Evolutionary conservation across 1,140 invertebrate genomes (phyloP), one percentile per base, ranked within the genome.

Genomic region (Habropoda laboriosa): DNA sequence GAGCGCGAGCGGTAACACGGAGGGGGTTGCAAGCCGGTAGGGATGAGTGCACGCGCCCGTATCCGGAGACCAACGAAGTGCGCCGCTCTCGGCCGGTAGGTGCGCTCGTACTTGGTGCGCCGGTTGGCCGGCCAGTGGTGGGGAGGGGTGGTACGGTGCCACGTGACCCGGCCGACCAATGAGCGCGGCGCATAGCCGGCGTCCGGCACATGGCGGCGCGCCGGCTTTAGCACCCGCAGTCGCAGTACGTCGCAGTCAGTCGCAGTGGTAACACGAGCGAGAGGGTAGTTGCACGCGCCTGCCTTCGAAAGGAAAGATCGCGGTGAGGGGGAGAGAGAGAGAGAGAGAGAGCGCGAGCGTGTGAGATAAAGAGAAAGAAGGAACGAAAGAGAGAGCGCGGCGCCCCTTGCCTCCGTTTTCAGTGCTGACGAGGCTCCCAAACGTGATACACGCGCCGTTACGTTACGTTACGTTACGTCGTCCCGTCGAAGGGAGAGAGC

Each of bases 171-270:
- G 16, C 0, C 32, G 58, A 40, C 90, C 88, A 91, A 92, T 91
- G 49, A n/a, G 40, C 7, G 21, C 2, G 18, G 16, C 68, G 74
- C 45, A 89, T 82, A 88, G 82, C 91, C 91, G 91, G 91, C 90
- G 90, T 90, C 86, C 86, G 88, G 89, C 91, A 91, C 90, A 91
- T 91, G 91, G 82, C 86, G 86, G 82, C 80, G 74, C 85, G 80
- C 85, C 85, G 82, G 86, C 77, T 82, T 76, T 84, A 81, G 84
- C 57, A 82, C 67, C 86, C 89, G 88, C 89, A 91, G 91, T 89
- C 89, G 89, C 90, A 90, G 90, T 90, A 86, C 89, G 88, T 91
- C 89, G 90, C 90, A 92, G 89, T 92, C 91, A 92, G 90, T 92
- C 91, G 90, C 92, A 92, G 91, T 89, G 89, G 86, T 88, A 91